A percentile compares a stretch with the other conserved stretches of the same genome.
phyloP scores from a whole-genome alignment of 1,140 invertebrate species.

The Zaprionus kolodkinae region DNA sequence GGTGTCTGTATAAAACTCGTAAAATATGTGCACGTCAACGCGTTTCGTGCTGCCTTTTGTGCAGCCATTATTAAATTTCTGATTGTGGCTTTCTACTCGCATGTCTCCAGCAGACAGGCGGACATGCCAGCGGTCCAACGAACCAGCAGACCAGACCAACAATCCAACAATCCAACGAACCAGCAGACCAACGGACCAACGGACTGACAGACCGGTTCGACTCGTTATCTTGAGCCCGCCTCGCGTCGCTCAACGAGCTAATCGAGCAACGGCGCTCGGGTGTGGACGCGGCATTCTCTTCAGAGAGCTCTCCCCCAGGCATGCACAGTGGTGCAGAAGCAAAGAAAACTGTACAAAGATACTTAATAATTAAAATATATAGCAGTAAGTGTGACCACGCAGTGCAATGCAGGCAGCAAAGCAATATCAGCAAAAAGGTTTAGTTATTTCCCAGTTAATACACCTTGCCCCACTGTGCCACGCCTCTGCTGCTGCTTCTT shows the following conservation, averaged over 20 bases:
- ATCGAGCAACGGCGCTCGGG: conserved; percentile 42
- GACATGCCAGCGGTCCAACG: background rate
- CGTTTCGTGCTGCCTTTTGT: conserved; percentile 76
- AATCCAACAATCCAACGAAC: conserved; percentile 28
- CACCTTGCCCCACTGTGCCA: conserved; percentile 17
- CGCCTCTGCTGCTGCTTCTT: background rate
- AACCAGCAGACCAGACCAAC: conserved; percentile 6
- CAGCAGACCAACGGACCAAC: conserved; percentile 32
- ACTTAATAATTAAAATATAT: no score
- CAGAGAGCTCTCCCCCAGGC: background rate
- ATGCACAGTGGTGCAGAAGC: conserved; percentile 17
- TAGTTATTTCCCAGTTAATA: background rate
- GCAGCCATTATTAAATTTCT: conserved; percentile 83
- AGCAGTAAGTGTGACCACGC: no score
- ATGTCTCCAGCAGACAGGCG: conserved; percentile 58
- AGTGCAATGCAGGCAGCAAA: no score
- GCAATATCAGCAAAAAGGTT: no score
- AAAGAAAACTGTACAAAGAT: background rate
- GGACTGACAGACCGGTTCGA: conserved; percentile 67
- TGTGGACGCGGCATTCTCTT: conserved; percentile 13
- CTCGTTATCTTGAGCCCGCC: conserved; percentile 68
- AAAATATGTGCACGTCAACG: conserved; percentile 83
- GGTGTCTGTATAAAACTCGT: conserved; percentile 76
- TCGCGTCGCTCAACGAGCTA: conserved; percentile 54
- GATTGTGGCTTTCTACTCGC: conserved; percentile 82